Percentiles rank a stretch among this genome's conserved stretches.
These are phyloP conservation scores for Agrotis exclamationis DNA, from an alignment of 2,888 invertebrate genomes.

Conservation along the genomic window DNA sequence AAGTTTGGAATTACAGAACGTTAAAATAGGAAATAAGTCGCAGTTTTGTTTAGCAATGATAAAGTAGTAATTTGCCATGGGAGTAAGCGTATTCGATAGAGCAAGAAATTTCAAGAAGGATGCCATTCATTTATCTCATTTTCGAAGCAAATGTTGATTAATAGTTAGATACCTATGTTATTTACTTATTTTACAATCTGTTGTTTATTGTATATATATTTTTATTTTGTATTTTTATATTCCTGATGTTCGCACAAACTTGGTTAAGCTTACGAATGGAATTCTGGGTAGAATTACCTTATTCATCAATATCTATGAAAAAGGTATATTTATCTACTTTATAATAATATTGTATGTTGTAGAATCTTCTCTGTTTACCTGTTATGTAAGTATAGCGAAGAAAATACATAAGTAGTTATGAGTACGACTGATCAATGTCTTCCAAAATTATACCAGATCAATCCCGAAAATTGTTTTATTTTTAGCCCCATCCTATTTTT, in stretches of 20 bases:
- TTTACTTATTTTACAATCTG: background rate
- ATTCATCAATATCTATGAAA: background rate
- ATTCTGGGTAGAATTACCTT: background rate
- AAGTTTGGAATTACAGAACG: too few relatives aligned
- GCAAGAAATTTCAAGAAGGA: too few relatives aligned
- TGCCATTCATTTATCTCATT: too few relatives aligned
- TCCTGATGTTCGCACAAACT: background rate
- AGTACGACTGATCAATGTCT: constrained; percentile 65
- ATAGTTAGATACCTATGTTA: background rate
- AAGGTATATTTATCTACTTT: background rate
- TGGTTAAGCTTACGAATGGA: background rate
- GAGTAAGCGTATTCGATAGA: too few relatives aligned
- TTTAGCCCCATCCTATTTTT: background rate
- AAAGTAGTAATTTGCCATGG: too few relatives aligned
- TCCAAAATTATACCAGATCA: constrained; percentile 61
- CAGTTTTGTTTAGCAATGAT: too few relatives aligned
- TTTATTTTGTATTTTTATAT: background rate
- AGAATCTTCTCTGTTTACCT: background rate
- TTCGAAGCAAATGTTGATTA: too few relatives aligned
- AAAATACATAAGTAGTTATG: constrained; percentile 14
- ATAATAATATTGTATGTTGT: background rate
- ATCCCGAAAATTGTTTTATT: constrained; percentile 20
- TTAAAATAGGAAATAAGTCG: too few relatives aligned
- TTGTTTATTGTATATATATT: too few relatives aligned
- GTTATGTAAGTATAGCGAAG: constrained; percentile 20